A percentile compares a stretch with the other conserved stretches of the same genome.
Conservation (phyloP, 2,797 vertebrate genomes). For the Amblyraja radiata region DNA sequence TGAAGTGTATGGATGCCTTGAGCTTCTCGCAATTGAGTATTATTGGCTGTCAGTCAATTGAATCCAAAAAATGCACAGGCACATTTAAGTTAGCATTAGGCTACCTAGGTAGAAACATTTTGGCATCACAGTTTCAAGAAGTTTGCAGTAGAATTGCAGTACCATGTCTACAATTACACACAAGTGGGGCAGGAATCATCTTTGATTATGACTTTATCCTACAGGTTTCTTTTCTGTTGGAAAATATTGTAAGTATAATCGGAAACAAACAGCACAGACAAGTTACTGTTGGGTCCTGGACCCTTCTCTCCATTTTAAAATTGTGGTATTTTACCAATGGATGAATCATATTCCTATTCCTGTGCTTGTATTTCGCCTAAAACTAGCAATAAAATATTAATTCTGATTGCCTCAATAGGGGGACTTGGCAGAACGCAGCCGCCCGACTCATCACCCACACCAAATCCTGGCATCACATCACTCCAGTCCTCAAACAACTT, state of each 20-base stretch:
- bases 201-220: background rate
- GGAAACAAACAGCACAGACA: background rate
- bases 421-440: background rate
- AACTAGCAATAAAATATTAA: background rate
- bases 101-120: background rate
- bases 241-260: background rate
- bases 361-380: background rate
- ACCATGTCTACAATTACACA: background rate
- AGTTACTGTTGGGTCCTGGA: background rate
- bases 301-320: background rate
- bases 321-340: background rate
- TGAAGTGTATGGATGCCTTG: background rate
- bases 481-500: no score
- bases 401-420: background rate
- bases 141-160: background rate
- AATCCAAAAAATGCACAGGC: constrained; percentile 16
- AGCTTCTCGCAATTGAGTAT: background rate
- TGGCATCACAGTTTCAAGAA: background rate
- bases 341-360: background rate
- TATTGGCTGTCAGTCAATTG: background rate
- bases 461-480: no score
- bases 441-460: no score
- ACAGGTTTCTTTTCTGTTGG: background rate
- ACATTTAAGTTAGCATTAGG: background rate
- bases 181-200: background rate